Base-by-base conservation (phyloP, 2,113 vertebrate species). In the Poeciliopsis retropinna region DNA sequence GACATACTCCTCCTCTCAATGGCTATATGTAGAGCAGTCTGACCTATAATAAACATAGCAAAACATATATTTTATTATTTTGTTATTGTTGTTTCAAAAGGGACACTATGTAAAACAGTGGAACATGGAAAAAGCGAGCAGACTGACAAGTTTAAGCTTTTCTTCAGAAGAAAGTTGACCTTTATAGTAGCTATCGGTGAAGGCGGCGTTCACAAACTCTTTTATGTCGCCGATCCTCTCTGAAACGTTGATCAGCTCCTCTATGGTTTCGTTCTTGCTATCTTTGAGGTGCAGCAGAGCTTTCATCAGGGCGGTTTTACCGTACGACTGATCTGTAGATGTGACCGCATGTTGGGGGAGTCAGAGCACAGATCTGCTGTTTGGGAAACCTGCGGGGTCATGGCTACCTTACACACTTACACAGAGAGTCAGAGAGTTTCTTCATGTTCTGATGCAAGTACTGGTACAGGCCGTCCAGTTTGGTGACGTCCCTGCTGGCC, bases 21-120 rank as follows among this genome's bases (percentile, higher is more conserved):
- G 79, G 97, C 97, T 0, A 99, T 96, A 73, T 99, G 97, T 30
- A 99, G 95, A 0, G 97, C 97, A 0, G 98, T 97, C 92, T 99
- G 98, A 60, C 97, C 97, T 97, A 72, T 15, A 31, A 75, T 13
- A 29, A 19, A 54, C 1, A 8, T 3, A 5, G 28, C 25, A 57
- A 25, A 57, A 41, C 14, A 30, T 15, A 9, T 54, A 9, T 54
- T 19, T 54, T 3, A 54, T 69, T 27, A 32, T 19, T 51, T 44
- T 29, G 3, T 13, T 14, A 1, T 39, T 71, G 37, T 15, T 39
- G 5, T 0, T 14, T 6, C 25, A 19, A 61, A 60, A 71, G 25
- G 10, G 14, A 11, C 13, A 19, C 3, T 22, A 22, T 34, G 8
- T 5, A 22, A 25, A 60, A 39, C 3, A 5, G 15, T 2, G 3